These are phyloP conservation scores for Phrixothrix hirtus DNA, from an alignment of 2,888 invertebrate genomes.

Conservation along the genomic window DNA sequence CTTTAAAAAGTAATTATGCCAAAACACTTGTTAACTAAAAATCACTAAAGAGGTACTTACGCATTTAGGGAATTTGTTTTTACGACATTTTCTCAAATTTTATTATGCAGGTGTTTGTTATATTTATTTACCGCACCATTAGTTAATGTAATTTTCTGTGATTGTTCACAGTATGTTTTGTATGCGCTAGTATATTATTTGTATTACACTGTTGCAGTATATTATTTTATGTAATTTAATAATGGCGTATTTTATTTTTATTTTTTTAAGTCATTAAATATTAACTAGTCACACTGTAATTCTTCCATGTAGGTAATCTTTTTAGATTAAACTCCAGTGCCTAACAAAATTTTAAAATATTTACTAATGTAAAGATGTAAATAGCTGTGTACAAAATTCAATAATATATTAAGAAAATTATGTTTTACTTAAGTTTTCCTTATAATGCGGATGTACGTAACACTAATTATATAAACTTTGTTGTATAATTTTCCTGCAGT, in stretches of 20 bases:
- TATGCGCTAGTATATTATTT: conserved; percentile 10
- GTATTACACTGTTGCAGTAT: conserved; percentile 11
- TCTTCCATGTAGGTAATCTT: conserved; percentile 32
- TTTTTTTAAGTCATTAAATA: conserved; percentile 30
- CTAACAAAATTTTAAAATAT: conserved; percentile 34
- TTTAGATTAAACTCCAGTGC: conserved; percentile 39
- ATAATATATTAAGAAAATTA: conserved; percentile 7
- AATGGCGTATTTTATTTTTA: conserved; percentile 21
- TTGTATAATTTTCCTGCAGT: no score
- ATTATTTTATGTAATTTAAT: conserved; percentile 16
- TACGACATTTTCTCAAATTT: no score
- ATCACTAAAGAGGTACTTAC: no score
- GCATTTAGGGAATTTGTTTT: no score
- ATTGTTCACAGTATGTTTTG: conserved; percentile 10
- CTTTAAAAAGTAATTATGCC: no score
- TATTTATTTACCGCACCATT: conserved; percentile 15
- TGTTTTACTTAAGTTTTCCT: neutral
- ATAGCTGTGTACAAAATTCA: conserved; percentile 28
- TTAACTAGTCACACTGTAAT: conserved; percentile 39
- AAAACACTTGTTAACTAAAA: no score
- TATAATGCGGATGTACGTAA: neutral
- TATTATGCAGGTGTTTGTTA: conserved; percentile 8
- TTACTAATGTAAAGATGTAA: conserved; percentile 36
- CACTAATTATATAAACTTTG: no score
- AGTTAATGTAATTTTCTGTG: conserved; percentile 8